These are phyloP conservation scores for Telmatherina bonti DNA, from an alignment of 2,797 vertebrate species.

Conservation along the genomic window DNA sequence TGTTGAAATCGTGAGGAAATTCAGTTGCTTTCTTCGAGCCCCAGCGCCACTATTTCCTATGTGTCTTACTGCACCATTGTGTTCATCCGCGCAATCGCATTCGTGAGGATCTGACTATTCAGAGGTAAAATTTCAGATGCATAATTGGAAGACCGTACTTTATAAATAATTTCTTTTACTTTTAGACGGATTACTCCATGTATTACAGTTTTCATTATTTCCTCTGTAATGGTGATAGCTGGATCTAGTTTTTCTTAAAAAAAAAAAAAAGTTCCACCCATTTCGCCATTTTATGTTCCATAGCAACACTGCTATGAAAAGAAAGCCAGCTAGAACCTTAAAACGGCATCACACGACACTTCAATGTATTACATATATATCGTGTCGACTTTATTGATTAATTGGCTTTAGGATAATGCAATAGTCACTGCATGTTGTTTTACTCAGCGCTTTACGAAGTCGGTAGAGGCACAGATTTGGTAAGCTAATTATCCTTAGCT, in stretches of 20 bases:
- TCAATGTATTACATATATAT: neutral
- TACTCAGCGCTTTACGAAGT: neutral
- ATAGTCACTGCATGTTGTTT: no score
- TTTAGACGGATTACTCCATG: neutral
- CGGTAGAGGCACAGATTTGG: neutral
- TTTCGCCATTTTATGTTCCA: constrained; percentile 83
- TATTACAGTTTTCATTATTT: neutral
- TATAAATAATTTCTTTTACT: neutral
- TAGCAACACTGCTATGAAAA: constrained; percentile 69
- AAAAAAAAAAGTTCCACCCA: constrained; percentile 76
- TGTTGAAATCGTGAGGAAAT: neutral
- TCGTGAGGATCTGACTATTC: neutral
- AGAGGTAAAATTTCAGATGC: fast-evolving
- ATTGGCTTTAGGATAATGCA: neutral
- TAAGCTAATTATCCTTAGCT: constrained; percentile 23
- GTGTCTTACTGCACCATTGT: constrained; percentile 61
- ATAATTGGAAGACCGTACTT: fast-evolving
- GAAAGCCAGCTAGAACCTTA: neutral
- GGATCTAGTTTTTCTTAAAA: constrained; percentile 75
- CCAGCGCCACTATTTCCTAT: neutral
- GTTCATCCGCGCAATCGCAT: constrained; percentile 59
- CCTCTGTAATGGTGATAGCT: neutral
- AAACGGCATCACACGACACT: neutral
- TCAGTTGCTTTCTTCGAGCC: neutral
- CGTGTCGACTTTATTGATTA: neutral